A percentile compares a stretch with the other conserved stretches of the same genome.
Evolutionary conservation across 2,113 vertebrate genomes (phyloP).

Genomic region (Jacana jacana): DNA sequence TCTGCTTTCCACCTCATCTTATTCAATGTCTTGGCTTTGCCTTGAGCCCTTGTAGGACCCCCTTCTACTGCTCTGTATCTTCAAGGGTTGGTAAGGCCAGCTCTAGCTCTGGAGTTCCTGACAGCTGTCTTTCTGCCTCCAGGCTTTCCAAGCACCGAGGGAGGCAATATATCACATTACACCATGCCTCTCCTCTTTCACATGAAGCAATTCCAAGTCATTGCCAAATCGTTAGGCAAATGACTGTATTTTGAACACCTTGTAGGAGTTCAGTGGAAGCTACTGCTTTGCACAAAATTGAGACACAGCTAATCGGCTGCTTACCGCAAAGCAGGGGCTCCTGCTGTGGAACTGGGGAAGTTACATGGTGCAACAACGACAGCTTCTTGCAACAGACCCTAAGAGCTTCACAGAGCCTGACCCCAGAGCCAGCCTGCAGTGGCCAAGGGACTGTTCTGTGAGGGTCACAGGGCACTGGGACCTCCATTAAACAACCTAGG

Average conservation of each 20-base stretch:
- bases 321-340: background rate
- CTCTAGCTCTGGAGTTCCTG: background rate
- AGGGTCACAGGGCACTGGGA: no score
- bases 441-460: accelerated
- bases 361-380: background rate
- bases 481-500: background rate
- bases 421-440: accelerated
- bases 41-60: background rate
- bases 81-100: background rate
- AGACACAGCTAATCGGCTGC: background rate
- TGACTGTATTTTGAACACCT: background rate
- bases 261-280: background rate
- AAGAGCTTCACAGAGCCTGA: background rate
- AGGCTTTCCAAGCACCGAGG: accelerated
- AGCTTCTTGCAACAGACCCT: background rate
- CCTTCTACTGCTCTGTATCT: accelerated
- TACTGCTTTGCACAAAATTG: background rate
- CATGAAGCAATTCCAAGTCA: background rate
- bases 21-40: background rate
- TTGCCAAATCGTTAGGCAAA: background rate
- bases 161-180: background rate
- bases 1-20: background rate
- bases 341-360: background rate
- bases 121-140: background rate
- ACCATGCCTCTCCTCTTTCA: background rate